Conservation (phyloP, 2,888 invertebrate species). For the Biston stratarius region DNA sequence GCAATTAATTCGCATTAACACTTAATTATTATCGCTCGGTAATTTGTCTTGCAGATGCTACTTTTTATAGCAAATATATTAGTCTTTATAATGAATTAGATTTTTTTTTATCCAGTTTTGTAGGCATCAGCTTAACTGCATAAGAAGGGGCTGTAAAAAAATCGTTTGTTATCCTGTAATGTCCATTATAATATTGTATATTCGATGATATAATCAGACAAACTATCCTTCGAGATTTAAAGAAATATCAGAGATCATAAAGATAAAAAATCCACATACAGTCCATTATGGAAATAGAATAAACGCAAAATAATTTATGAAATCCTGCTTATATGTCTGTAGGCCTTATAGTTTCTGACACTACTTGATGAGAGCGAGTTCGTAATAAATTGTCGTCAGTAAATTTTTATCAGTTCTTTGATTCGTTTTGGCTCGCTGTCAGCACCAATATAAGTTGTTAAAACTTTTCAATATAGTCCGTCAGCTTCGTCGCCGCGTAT, state of each 20-base stretch:
- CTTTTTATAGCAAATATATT: slow-evolving; percentile 12
- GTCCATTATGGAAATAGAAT: too few relatives aligned
- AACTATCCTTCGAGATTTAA: too few relatives aligned
- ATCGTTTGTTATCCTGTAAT: too few relatives aligned
- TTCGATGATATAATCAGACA: too few relatives aligned
- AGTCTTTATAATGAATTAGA: slow-evolving; percentile 1
- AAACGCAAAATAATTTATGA: too few relatives aligned
- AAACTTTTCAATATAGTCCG: slow-evolving; percentile 42
- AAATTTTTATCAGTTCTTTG: background rate
- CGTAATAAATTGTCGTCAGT: background rate
- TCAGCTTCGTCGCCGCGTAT: slow-evolving; percentile 49
- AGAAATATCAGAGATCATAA: too few relatives aligned
- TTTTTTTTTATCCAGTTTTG: slow-evolving; percentile 2
- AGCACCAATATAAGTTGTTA: slow-evolving; percentile 4
- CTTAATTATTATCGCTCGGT: slow-evolving; percentile 27
- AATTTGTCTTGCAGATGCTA: slow-evolving; percentile 19
- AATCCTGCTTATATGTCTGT: too few relatives aligned
- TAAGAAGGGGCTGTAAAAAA: too few relatives aligned
- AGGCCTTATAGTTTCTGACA: background rate
- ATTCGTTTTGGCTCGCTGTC: background rate
- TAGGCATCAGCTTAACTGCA: slow-evolving; percentile 7
- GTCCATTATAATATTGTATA: too few relatives aligned
- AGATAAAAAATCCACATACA: too few relatives aligned
- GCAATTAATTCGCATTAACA: slow-evolving; percentile 37
- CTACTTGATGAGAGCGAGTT: background rate